A percentile compares a stretch with the other conserved stretches of the same genome.
Conservation (phyloP, 2,797 vertebrate genomes). For the Decapterus maruadsi region DNA sequence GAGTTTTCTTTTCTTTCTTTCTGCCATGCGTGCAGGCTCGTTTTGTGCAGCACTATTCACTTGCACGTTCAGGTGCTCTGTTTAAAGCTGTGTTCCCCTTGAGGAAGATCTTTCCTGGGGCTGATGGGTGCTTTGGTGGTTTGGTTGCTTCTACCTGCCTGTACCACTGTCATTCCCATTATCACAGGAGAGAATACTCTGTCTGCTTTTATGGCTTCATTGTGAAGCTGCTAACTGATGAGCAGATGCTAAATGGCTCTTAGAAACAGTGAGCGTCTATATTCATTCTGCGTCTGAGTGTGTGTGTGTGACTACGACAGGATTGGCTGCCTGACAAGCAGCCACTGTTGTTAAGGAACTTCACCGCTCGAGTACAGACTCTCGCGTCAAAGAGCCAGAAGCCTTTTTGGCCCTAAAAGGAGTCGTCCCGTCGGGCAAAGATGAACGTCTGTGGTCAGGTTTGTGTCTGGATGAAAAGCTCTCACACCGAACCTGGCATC, state of each 20-base stretch:
- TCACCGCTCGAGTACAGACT: constrained; percentile 1
- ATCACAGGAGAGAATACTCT: constrained; percentile 17
- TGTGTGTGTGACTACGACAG: constrained; percentile 12
- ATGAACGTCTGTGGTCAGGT: constrained; percentile 42
- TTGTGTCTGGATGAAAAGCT: constrained; percentile 47
- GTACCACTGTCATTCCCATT: constrained; percentile 27
- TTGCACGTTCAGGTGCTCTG: neutral
- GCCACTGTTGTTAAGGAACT: constrained; percentile 40
- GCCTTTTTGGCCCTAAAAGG: constrained; percentile 64
- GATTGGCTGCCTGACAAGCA: constrained; percentile 39
- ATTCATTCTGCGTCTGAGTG: constrained; percentile 33
- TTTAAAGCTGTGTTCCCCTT: neutral
- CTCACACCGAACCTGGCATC: constrained; percentile 21
- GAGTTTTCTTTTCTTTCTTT: neutral
- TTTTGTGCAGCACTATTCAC: neutral
- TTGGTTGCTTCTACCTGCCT: constrained; percentile 32
- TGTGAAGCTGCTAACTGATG: constrained; percentile 23
- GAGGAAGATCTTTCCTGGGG: neutral
- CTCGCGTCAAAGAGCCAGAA: constrained; percentile 25
- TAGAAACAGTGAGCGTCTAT: constrained; percentile 34
- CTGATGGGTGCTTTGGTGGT: constrained; percentile 7
- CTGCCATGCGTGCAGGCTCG: neutral
- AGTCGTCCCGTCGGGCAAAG: constrained; percentile 42
- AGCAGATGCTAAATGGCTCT: constrained; percentile 67
- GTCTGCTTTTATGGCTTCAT: constrained; percentile 47